Percentiles rank a stretch among this genome's conserved stretches.
phyloP scores from a whole-genome alignment of 2,113 vertebrate genomes.

The Stegastes partitus region DNA sequence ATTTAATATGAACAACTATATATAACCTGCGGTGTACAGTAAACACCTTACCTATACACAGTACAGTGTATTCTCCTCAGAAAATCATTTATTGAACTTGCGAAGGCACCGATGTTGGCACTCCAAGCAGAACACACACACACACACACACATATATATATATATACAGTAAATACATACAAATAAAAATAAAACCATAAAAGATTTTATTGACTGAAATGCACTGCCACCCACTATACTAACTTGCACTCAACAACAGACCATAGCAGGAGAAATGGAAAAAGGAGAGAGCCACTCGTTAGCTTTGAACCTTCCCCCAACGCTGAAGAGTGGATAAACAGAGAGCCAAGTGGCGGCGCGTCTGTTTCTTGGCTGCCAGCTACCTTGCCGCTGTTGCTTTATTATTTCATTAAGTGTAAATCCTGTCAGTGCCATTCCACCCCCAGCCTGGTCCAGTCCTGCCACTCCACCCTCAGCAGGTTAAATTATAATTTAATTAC shows the following conservation, averaged over 20 bases:
- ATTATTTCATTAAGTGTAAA: slow-evolving; percentile 99
- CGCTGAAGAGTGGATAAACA: slow-evolving; percentile 68
- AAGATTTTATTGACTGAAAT: slow-evolving; percentile 39
- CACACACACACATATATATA: not conserved
- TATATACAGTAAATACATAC: not conserved
- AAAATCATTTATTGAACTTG: slow-evolving; percentile 2
- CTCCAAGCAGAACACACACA: not conserved
- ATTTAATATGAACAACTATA: slow-evolving; percentile 5
- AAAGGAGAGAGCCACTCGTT: slow-evolving; percentile 42
- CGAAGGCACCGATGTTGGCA: not conserved
- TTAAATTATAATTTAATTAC: slow-evolving; percentile 99
- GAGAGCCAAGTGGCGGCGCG: slow-evolving; percentile 52
- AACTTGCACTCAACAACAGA: slow-evolving; percentile 37
- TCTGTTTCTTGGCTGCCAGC: slow-evolving; percentile 83
- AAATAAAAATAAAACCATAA: slow-evolving; percentile 14
- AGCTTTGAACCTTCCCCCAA: slow-evolving; percentile 59
- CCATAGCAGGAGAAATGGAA: slow-evolving; percentile 28
- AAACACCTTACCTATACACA: not conserved
- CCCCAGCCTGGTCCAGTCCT: slow-evolving; percentile 85
- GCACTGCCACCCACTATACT: slow-evolving; percentile 16
- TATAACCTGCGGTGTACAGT: not conserved
- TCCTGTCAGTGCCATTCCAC: slow-evolving; percentile 83
- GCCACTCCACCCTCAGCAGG: slow-evolving; percentile 92
- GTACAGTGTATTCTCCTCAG: not conserved
- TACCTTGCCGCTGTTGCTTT: slow-evolving; percentile 89